Evolutionary conservation across 2,797 vertebrate genomes (phyloP), one percentile per base, ranked within the genome.

Genomic region (Podarcis siculus): DNA sequence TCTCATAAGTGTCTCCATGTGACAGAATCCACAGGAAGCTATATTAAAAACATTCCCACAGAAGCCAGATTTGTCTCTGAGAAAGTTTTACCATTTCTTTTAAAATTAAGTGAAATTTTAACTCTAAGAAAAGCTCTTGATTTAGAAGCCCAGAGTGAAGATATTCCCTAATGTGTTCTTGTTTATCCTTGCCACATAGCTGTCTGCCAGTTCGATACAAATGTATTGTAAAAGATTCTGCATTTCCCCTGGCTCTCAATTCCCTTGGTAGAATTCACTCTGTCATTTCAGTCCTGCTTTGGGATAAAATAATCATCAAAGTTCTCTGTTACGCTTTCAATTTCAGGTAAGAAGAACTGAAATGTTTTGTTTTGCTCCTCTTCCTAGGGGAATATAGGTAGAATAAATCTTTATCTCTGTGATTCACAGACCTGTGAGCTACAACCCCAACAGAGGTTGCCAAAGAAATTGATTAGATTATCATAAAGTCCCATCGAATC

Each of bases 171-270:
- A 45, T 66, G 69, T 89, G 39, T 80, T 69, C 83, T 89, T 89
- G 37, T 64, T 85, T 85, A 73, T 89, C 83, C 55, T 76, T 80
- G 39, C 69, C 58, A 39, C 69, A 85, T 30, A 84, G 69, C 71
- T 89, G 83, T 81, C 83, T 89, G 87, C 77, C 55, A 75, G 37
- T 79, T 80, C 78, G 81, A 73, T 80, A 89, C 23, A 81, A 89
- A 89, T 75, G 69, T 49, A 80, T 73, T 66, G 69, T 55, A 80
- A 89, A 89, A 89, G 23, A 42, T 79, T 79, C 37, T 15, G 30
- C 49, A 73, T 84, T 84, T 80, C 83, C 58, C 77, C 8, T 75
- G 77, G 69, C 78, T 81, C 85, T 85, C 69, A 75, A n/a, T 85
- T 85, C 87, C 69, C 78, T 85, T 81, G 69, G 17, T 73, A 85